Percentiles rank a stretch among this genome's conserved stretches.
phyloP scores from a whole-genome alignment of 2,888 invertebrate species.

The Andrena flavipes region DNA sequence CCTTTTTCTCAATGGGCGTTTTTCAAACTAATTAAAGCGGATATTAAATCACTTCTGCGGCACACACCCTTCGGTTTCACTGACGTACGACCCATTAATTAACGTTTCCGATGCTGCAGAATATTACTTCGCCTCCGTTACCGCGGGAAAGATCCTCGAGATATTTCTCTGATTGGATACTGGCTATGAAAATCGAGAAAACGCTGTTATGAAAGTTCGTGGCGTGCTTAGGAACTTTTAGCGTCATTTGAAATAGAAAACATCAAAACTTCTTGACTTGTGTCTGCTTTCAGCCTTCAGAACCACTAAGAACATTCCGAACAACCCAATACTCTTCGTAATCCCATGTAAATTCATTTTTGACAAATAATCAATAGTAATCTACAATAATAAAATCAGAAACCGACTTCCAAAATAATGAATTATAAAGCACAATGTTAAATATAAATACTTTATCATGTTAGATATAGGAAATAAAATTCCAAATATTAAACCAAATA shows the following conservation, averaged over 20 bases:
- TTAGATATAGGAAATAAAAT: too few relatives aligned
- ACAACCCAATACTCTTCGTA: too few relatives aligned
- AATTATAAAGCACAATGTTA: too few relatives aligned
- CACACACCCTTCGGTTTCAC: constrained; percentile 69
- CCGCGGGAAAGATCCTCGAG: constrained; percentile 41
- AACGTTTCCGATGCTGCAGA: constrained; percentile 76
- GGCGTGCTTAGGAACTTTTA: neutral
- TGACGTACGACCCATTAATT: constrained; percentile 77
- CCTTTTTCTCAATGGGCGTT: constrained; percentile 74
- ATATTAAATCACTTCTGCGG: constrained; percentile 79
- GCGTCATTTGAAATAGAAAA: neutral
- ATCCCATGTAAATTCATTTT: too few relatives aligned
- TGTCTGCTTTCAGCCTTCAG: too few relatives aligned
- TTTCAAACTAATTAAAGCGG: constrained; percentile 80
- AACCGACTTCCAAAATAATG: too few relatives aligned
- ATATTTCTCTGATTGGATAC: constrained; percentile 58
- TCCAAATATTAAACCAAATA: too few relatives aligned
- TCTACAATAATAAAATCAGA: too few relatives aligned
- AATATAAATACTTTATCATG: too few relatives aligned
- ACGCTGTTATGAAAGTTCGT: neutral
- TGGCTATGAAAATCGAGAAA: constrained; percentile 23
- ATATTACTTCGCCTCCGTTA: constrained; percentile 62
- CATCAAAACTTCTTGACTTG: too few relatives aligned
- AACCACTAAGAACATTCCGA: too few relatives aligned
- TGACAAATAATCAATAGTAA: too few relatives aligned